These are phyloP conservation scores for Conops quadrifasciatus DNA, from an alignment of 2,888 invertebrate genomes.

Conservation along the genomic window DNA sequence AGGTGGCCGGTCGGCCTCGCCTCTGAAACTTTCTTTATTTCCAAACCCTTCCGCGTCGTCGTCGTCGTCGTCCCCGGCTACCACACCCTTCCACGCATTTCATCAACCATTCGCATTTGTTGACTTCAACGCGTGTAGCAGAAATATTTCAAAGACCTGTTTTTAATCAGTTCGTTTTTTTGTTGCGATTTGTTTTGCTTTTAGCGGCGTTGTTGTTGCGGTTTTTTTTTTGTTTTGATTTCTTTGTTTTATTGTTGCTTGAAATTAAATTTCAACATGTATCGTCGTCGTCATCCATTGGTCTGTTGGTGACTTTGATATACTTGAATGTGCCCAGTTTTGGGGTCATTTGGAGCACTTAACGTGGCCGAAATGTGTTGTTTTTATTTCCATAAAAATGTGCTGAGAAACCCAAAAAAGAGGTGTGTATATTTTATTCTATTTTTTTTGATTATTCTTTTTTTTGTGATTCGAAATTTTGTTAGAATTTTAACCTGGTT, in stretches of 20 bases:
- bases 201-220: neutral
- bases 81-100: neutral
- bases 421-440: no score
- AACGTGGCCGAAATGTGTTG: slow-evolving; percentile 24
- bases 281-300: slow-evolving; percentile 4
- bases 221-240: slow-evolving; percentile 12
- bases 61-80: neutral
- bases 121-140: slow-evolving; percentile 1
- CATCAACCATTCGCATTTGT: neutral
- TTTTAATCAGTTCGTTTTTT: slow-evolving; percentile 31
- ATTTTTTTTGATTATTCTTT: no score
- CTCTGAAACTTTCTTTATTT: no score
- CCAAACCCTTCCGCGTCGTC: neutral
- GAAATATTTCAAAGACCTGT: slow-evolving; percentile 30
- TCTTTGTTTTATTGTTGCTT: slow-evolving; percentile 13
- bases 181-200: no score
- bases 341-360: slow-evolving; percentile 27
- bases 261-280: slow-evolving; percentile 35
- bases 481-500: no score
- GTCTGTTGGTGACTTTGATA: no score
- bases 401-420: neutral
- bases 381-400: slow-evolving; percentile 22
- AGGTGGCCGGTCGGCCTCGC: no score
- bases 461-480: no score
- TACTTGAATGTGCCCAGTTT: neutral